A percentile compares a stretch with the other conserved stretches of the same genome.
Evolutionary conservation across 1,140 invertebrate genomes (phyloP).

Genomic region (Samia ricini): DNA sequence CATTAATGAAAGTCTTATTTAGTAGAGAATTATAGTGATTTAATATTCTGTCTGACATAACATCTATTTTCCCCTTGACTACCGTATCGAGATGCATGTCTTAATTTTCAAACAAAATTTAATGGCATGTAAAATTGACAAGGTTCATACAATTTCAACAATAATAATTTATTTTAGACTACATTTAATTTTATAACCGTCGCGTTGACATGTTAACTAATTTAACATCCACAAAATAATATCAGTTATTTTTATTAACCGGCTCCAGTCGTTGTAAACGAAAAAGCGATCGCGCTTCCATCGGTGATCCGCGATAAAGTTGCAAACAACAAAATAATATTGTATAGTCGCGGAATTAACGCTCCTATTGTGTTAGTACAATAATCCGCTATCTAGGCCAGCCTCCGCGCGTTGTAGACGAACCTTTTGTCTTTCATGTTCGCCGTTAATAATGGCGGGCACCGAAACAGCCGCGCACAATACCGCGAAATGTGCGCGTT

Average conservation of each 20-base stretch:
- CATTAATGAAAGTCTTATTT: too few relatives aligned
- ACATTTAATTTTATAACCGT: too few relatives aligned
- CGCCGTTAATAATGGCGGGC: slow-evolving; percentile 77
- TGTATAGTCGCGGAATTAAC: slow-evolving; percentile 75
- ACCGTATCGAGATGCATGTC: too few relatives aligned
- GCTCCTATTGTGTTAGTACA: slow-evolving; percentile 77
- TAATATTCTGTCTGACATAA: too few relatives aligned
- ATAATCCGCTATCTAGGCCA: slow-evolving; percentile 78
- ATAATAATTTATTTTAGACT: too few relatives aligned
- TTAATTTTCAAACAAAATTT: too few relatives aligned
- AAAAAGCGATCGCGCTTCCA: slow-evolving; percentile 55
- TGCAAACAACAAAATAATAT: slow-evolving; percentile 77
- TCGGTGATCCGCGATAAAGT: slow-evolving; percentile 74
- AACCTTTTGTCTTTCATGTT: slow-evolving; percentile 78
- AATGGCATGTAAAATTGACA: too few relatives aligned
- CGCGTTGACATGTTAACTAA: background rate
- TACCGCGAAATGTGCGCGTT: slow-evolving; percentile 77
- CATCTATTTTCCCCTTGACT: too few relatives aligned
- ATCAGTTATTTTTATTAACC: background rate
- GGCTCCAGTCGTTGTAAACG: background rate
- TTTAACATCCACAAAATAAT: background rate
- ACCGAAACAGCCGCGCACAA: slow-evolving; percentile 76
- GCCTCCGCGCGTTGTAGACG: slow-evolving; percentile 76
- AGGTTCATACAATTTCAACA: too few relatives aligned
- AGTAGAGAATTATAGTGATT: too few relatives aligned